Percentiles rank a stretch among this genome's conserved stretches.
phyloP scores from a whole-genome alignment of 1,140 invertebrate species.

The Eumaeus atala region DNA sequence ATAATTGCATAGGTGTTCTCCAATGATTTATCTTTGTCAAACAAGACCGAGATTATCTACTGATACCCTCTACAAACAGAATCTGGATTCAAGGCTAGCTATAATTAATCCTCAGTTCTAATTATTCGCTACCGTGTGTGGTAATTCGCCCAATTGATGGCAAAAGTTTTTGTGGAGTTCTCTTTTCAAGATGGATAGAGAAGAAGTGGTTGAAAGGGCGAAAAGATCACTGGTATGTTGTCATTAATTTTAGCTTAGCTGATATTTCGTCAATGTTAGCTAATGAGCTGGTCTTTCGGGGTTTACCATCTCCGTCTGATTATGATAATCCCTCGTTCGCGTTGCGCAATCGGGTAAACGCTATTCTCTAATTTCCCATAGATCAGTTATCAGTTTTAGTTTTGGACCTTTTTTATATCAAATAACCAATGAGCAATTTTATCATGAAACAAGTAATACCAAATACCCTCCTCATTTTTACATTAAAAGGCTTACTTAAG shows the following conservation, averaged over 20 bases:
- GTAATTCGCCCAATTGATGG: neutral
- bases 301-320: no score
- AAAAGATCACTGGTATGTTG: conserved; percentile 34
- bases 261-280: no score
- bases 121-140: conserved; percentile 18
- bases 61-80: conserved; percentile 35
- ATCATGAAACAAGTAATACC: no score
- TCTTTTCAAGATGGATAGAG: conserved; percentile 27
- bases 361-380: no score
- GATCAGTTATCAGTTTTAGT: no score
- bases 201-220: conserved; percentile 35
- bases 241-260: neutral
- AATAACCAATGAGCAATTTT: no score
- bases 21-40: conserved; percentile 42
- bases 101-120: conserved; percentile 12
- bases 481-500: no score
- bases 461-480: no score
- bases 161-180: neutral
- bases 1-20: conserved; percentile 33
- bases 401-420: no score
- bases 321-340: no score
- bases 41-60: conserved; percentile 37
- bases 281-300: no score
- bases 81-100: conserved; percentile 34
- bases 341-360: no score